These are phyloP conservation scores for Engraulis encrasicolus DNA, from an alignment of 2,113 vertebrate species.

Conservation along the genomic window DNA sequence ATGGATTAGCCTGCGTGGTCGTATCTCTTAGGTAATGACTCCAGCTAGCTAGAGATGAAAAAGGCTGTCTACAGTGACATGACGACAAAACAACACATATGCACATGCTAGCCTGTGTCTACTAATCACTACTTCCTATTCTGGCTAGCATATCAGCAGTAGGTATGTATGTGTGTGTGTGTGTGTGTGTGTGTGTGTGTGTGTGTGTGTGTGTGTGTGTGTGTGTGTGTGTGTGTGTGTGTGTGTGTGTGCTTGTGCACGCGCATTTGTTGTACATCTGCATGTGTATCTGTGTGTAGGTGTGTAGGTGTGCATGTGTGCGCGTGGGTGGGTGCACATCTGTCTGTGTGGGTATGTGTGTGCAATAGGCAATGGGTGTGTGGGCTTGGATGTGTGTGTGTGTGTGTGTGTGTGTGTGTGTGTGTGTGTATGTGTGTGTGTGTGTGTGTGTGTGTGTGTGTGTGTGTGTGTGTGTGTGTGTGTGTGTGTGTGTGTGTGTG, in stretches of 20 bases:
- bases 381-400: too few relatives aligned
- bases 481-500: background rate
- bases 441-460: background rate
- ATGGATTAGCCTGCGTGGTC: conserved; percentile 17
- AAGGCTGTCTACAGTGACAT: conserved; percentile 19
- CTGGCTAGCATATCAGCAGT: background rate
- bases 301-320: too few relatives aligned
- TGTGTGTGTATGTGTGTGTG: too few relatives aligned
- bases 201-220: background rate
- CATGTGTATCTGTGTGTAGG: too few relatives aligned
- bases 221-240: too few relatives aligned
- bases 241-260: too few relatives aligned
- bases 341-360: too few relatives aligned
- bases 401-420: background rate
- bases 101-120: background rate
- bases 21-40: conserved; percentile 40
- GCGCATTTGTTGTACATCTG: too few relatives aligned
- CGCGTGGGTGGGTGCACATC: too few relatives aligned
- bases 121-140: background rate
- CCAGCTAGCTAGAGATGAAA: conserved; percentile 41
- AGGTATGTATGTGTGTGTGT: background rate
- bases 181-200: background rate
- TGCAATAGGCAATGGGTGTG: too few relatives aligned
- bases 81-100: conserved; percentile 15
- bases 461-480: background rate